Evolutionary conservation across 2,888 invertebrate species (phyloP).

Genomic region (Himalopsyche anomala): DNA sequence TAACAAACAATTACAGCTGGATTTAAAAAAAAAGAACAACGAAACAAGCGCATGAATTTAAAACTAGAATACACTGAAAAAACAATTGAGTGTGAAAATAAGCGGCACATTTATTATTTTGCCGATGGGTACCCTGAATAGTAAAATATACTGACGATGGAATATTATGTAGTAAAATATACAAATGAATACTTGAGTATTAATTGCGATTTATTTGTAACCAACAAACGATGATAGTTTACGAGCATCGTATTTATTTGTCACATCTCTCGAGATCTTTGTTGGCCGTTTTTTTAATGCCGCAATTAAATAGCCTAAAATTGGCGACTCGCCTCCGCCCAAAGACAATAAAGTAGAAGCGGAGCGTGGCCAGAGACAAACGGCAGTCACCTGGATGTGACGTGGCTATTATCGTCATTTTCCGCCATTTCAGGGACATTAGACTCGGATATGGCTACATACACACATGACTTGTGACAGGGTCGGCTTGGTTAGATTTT

Average conservation of each 20-base stretch:
- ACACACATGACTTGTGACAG: neutral
- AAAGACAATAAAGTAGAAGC: conserved; percentile 25
- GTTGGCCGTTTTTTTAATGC: neutral
- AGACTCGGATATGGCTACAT: conserved; percentile 50
- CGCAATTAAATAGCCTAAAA: conserved; percentile 18
- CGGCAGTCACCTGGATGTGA: conserved; percentile 62
- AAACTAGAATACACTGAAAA: too few species aligned
- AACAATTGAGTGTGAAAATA: too few species aligned
- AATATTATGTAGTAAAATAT: too few species aligned
- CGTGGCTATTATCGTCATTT: conserved; percentile 49
- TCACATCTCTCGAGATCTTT: neutral
- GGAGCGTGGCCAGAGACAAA: conserved; percentile 55
- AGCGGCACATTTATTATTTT: too few species aligned
- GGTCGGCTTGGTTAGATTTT: neutral
- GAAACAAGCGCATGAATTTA: too few species aligned
- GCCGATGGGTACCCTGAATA: too few species aligned
- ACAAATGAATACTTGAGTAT: too few species aligned
- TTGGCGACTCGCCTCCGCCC: conserved; percentile 36
- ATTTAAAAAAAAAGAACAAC: too few species aligned
- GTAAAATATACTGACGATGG: too few species aligned
- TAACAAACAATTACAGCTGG: too few species aligned
- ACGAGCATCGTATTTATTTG: conserved; percentile 13
- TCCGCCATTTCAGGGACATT: conserved; percentile 53
- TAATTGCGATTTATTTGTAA: too few species aligned
- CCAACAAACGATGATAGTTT: neutral